Percentiles rank a stretch among this genome's conserved stretches.
phyloP scores from a whole-genome alignment of 64 coral and sea anemone species.

The Pocillopora damicornis region DNA sequence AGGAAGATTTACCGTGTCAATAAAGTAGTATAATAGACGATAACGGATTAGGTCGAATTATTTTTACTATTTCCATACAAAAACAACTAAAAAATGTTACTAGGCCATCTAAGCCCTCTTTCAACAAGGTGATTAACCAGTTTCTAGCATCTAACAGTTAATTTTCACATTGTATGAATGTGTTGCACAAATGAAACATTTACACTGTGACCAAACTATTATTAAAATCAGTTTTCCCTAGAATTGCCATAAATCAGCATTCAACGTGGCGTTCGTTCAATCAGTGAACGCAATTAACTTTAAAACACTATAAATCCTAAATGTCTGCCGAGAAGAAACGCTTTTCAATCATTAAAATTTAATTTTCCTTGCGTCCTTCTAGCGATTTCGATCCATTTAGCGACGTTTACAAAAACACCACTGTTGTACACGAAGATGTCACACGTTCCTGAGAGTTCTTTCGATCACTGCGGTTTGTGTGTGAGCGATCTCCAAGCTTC shows the following conservation, averaged over 20 bases:
- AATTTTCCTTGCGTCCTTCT: not conserved
- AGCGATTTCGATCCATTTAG: not conserved
- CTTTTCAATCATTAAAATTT: not conserved
- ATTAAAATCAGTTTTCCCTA: too few relatives aligned
- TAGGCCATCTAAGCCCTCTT: too few relatives aligned
- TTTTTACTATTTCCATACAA: too few relatives aligned
- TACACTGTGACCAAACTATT: too few relatives aligned
- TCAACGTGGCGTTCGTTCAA: not conserved
- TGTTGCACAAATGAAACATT: too few relatives aligned
- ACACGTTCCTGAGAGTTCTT: not conserved
- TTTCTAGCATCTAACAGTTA: too few relatives aligned
- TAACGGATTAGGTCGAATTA: too few relatives aligned
- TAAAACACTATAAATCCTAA: not conserved
- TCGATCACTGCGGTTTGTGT: not conserved
- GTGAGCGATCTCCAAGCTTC: not conserved
- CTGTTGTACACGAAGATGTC: not conserved
- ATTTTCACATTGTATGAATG: too few relatives aligned
- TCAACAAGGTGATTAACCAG: too few relatives aligned
- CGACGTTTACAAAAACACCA: not conserved
- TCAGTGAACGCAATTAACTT: not conserved
- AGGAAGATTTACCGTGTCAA: too few relatives aligned
- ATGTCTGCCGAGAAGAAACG: not conserved
- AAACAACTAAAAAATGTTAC: too few relatives aligned
- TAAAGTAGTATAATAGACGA: too few relatives aligned
- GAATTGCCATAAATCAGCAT: not conserved